Base-by-base conservation (phyloP, 2,113 vertebrate species). In the Typhlomys cinereus region DNA sequence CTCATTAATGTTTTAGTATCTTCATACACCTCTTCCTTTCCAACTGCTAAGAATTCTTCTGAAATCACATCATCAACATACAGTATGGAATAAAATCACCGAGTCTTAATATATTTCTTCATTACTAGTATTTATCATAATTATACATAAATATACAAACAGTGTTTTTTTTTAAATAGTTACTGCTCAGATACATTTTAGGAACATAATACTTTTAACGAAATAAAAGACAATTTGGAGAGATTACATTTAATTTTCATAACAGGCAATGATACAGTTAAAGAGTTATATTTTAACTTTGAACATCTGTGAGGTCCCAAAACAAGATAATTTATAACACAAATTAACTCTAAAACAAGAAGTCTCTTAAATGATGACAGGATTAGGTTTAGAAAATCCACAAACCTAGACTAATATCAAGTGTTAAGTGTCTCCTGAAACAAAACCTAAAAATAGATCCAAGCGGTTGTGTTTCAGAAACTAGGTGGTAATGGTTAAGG, bases 391-490 rank as follows among this genome's bases (percentile, higher is more conserved):
- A 79, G 54, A 81, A 95, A 75, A 69, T 81, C 48, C 61, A 31
- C 59, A 50, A 46, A 89, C 80, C 79, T 91, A 75, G 67, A 87
- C 20, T 71, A 84, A 89, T 76, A 50, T n/a, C 73, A 96, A 91
- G 25, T 79, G 44, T 83, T 91, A 88, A 90, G 44, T 10, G 52
- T 89, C 80, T 92, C 80, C 61, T 73, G 17, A 25, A 64, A 79
- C 44, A 34, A 59, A 88, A 93, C 70, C 73, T n/a, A 82, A 93
- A 93, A 93, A 90, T n/a, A n/a, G n/a, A n/a, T 89, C 84, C 57
- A 83, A 76, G 89, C 89, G 90, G 70, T 69, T 80, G 70, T 91
- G 87, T 95, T 95, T 95, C 74, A 62, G 31, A 88, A 85, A 75
- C 78, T 54, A n/a, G 90, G 61, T 71, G 6, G 39, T 39, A 92